Conservation (phyloP, 1,140 invertebrate species). For the Drosophila persimilis region DNA sequence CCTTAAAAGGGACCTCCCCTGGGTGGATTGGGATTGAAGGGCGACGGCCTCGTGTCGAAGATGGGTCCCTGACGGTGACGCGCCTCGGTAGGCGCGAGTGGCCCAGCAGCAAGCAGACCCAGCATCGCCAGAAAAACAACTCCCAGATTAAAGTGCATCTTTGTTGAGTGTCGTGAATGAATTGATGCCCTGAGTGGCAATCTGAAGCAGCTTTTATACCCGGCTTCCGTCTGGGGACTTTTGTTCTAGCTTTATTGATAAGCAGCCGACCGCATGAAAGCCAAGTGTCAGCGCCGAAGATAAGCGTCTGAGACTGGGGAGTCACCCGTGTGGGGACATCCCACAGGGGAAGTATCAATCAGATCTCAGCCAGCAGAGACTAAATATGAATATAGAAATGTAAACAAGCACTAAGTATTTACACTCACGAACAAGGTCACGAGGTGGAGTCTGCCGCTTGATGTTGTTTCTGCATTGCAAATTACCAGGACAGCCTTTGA, state of each 20-base stretch:
- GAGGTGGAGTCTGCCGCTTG: conserved; percentile 24
- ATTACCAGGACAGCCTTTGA: conserved; percentile 51
- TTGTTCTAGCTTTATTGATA: conserved; percentile 41
- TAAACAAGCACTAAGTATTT: conserved; percentile 39
- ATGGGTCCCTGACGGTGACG: conserved; percentile 32
- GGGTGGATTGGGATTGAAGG: conserved; percentile 59
- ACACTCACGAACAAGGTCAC: conserved; percentile 20
- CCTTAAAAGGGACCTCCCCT: not conserved
- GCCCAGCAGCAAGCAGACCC: conserved; percentile 22
- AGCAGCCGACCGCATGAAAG: conserved; percentile 34
- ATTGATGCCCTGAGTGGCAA: conserved; percentile 49
- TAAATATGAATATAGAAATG: conserved; percentile 42
- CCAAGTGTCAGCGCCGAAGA: conserved; percentile 45
- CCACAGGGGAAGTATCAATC: conserved; percentile 38
- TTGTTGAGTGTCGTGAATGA: conserved; percentile 40
- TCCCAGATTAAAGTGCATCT: conserved; percentile 66
- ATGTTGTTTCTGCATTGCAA: conserved; percentile 74
- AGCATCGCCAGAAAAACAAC: conserved; percentile 41
- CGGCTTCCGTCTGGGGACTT: conserved; percentile 37
- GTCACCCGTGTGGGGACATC: conserved; percentile 8
- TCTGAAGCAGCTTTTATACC: conserved; percentile 54
- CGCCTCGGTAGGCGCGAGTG: conserved; percentile 1
- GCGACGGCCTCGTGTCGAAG: conserved; percentile 45
- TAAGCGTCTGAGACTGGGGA: conserved; percentile 50
- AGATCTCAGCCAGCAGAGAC: conserved; percentile 14